Base-by-base conservation (phyloP, 2,113 vertebrate species). In the Chaetura pelagica region DNA sequence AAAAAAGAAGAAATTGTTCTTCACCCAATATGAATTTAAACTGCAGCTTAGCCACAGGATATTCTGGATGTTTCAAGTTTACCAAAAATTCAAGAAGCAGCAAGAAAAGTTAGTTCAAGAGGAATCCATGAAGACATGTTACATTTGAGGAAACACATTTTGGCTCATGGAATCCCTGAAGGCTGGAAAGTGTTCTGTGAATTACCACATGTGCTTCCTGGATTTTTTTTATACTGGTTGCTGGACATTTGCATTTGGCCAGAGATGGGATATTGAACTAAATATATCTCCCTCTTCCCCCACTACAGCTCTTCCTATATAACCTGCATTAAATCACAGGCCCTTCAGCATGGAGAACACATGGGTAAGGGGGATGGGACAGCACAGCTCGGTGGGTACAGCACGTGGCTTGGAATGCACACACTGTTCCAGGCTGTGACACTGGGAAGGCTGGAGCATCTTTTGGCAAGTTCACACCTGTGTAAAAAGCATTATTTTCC, bases 321-420 rank as follows among this genome's bases (percentile, higher is more conserved):
- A 66, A 69, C 4, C 7, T 26, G 7, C 24, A 30, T 73, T 52
- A 90, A 57, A 77, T 61, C 7, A 3, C 30, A 12, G 40, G 40
- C 73, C 3, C 26, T 44, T 83, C 42, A 63, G 24, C 14, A 26
- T 23, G 44, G 34, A 83, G 32, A 40, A 40, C 12, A n/a, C 16
- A 7, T 18, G 27, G 23, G 24, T 12, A 72, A 68, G 12, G 30
- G 68, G 21, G 85, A 57, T 6, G 21, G 15, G 23, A 27, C 30
- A 83, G 20, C 32, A 55, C 20, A 76, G 22, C 6, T 55, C 11
- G 15, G 14, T 67, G 42, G 23, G 12, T 40, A 42, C 8, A 42
- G 42, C 32, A 20, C 1, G 1, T 30, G 26, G 23, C 49, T 73
- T 55, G 15, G 21, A 73, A 6, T 0, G 3, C 17, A 29, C 10